Base-by-base conservation (phyloP, 2,888 invertebrate species). In the Bellardia pandia region DNA sequence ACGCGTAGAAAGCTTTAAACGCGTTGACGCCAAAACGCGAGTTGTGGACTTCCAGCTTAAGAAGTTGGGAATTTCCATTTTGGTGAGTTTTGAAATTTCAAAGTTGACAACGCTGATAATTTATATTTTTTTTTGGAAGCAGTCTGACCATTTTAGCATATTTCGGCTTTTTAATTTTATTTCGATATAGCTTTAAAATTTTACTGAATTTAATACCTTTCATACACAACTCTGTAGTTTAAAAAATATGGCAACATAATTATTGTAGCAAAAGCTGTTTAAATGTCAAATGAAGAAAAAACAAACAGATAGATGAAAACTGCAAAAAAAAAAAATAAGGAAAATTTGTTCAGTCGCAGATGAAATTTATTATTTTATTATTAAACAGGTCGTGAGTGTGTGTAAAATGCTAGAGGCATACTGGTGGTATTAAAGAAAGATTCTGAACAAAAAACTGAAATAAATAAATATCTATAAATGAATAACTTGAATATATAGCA, bases 301-400 rank as follows among this genome's bases (percentile, higher is more conserved):
- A 37, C 3, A 51, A 33, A 62, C 4, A 62, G 42, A 8, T 8
- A 23, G 45, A 56, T 45, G 33, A 40, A 81, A 66, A 62, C 33
- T 48, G 16, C 48, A 48, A 48, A 48, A 48, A 64, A 48, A 56
- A 56, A 56, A 62, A 72, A 33, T n/a, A 68, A 58, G 11, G 33
- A 45, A 80, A 58, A 64, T 13, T 74, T 37, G n/a, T 74, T 45
- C 69, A 83, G 83, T 83, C 62, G 42, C 16, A 62, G 42, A 77
- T 64, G 37, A 71, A 64, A 53, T 69, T 76, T 3, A 51, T 82
- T 76, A 60, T 81, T 69, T 76, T 3, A 51, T 82, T 76, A 60
- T 81, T 64, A 64, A 72, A 16, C 51, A 23, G 71, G 74, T 60
- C 48, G 66, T 64, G 74, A 42, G 13, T 58, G 40, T 45, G 69